Percentiles rank a stretch among this genome's conserved stretches.
Evolutionary conservation across 2,888 invertebrate genomes (phyloP).

Genomic region (Athalia circularis): DNA sequence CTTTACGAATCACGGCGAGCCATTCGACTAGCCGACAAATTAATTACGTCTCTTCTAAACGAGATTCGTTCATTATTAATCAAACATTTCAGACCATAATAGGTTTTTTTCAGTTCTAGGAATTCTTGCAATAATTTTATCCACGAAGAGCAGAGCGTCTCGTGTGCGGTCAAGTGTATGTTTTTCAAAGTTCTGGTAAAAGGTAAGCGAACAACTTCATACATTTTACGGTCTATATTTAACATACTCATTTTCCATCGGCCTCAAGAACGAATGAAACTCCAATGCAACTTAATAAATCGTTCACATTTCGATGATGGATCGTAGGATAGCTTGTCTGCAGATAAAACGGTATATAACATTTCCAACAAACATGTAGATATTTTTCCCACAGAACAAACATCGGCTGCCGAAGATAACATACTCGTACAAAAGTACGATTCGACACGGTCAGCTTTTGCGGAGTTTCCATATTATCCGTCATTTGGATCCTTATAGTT

Average conservation of each 20-base stretch:
- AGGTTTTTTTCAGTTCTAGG: conserved; percentile 8
- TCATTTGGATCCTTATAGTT: background rate
- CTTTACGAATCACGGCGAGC: conserved; percentile 24
- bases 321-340: background rate
- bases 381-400: conserved; percentile 24
- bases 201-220: no score
- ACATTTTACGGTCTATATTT: no score
- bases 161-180: no score
- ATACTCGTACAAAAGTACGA: conserved; percentile 14
- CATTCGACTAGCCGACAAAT: conserved; percentile 25
- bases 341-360: background rate
- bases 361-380: conserved; percentile 23
- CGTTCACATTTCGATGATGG: conserved; percentile 1
- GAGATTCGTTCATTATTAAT: conserved; percentile 27
- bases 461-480: background rate
- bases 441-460: conserved; percentile 10
- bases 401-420: conserved; percentile 22
- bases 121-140: background rate
- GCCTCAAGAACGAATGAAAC: background rate
- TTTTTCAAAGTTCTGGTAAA: no score
- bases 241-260: no score
- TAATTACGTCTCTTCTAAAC: conserved; percentile 31
- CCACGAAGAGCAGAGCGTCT: no score
- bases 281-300: no score
- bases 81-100: conserved; percentile 6